Base-by-base conservation (phyloP, 2,113 vertebrate species). In the Ramphastos sulfuratus region DNA sequence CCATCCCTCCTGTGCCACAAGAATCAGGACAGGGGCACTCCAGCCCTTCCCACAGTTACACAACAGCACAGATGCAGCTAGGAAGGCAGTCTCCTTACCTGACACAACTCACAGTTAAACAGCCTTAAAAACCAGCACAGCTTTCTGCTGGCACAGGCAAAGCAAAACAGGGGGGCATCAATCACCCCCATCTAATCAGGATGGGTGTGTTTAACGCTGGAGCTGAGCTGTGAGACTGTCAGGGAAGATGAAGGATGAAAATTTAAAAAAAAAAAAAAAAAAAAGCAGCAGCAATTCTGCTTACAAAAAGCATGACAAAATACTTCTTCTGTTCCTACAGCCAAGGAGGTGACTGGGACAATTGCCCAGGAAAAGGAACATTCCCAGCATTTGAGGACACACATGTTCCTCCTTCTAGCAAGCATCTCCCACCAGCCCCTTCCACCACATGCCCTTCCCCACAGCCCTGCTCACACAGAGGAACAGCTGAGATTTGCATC, bases 1-100 rank as follows among this genome's bases (percentile, higher is more conserved):
- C 19, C 2, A 2, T 82, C 69, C 58, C 72, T 85, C 65, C 67
- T 85, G 39, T 83, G 79, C 80, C 73, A 77, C 69, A 75, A 67
- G 54, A 94, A 93, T 33, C 82, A 69, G 91, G 76, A 92, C 58
- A 91, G 85, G 91, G 82, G 85, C 65, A 74, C 69, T 66, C 69
- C 82, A 85, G 46, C 72, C 93, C 85, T 94, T 92, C 79, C 85
- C 85, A 83, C 3, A 2, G 76, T 94, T 92, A 90, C 4, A 4
- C 69, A 94, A 92, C 2, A 0, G 70, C 82, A 72, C 65, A 55
- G 39, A 92, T 65, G 61, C 65, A 75, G 72, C 71, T 30, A 63
- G 70, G 64, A 92, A 88, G 65, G 72, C 58, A 78, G 61, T 72
- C 73, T 91, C 73, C 54, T 92, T 39, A 81, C 50, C 48, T 14